Base-by-base conservation (phyloP, 2,113 vertebrate genomes). In the Gila orcuttii region DNA sequence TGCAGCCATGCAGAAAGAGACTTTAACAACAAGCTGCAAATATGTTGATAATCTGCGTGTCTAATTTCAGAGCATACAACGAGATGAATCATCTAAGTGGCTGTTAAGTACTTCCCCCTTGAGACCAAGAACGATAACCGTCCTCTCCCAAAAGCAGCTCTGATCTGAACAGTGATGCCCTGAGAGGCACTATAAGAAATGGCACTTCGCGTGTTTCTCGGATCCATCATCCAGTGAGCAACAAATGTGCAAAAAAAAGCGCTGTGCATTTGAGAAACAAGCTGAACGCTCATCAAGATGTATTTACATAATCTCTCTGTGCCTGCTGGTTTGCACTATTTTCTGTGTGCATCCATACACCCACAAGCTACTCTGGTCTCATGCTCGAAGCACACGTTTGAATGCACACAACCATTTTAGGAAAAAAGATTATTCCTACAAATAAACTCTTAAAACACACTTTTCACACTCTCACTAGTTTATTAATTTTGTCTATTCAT, bases 41-140 rank as follows among this genome's bases (percentile, higher is more conserved):
- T 50, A 17, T 75, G 42, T 50, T 75, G 42, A 42, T 19, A 81
- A 64, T 64, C 25, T 62, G 47, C 79, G 64, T 39, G n/a, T 64
- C 59, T 39, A 60, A 60, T 79, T 79, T 79, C 21, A 79, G 11
- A 64, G 39, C 36, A 28, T 81, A 47, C 15, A 81, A 19, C 0
- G 6, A 57, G 84, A 86, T 90, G 88, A 90, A 83, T 91, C 90
- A 91, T 88, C 86, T 86, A 88, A 87, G 87, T 89, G 86, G 33
- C 55, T 82, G 66, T 85, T 84, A 78, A 89, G 86, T 87, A 79
- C 82, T 86, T 88, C 84, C 78, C 79, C 59, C 87, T 78, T 66
- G 85, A 89, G 77, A 60, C 36, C 42, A 77, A 80, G 74, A 68
- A 45, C 52, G 77, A 60, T 73, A 33, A 77, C 69, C 45, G n/a